Percentiles rank a stretch among this genome's conserved stretches.
phyloP scores from a whole-genome alignment of 2,888 invertebrate genomes.

The Asteroscopus sphinx region DNA sequence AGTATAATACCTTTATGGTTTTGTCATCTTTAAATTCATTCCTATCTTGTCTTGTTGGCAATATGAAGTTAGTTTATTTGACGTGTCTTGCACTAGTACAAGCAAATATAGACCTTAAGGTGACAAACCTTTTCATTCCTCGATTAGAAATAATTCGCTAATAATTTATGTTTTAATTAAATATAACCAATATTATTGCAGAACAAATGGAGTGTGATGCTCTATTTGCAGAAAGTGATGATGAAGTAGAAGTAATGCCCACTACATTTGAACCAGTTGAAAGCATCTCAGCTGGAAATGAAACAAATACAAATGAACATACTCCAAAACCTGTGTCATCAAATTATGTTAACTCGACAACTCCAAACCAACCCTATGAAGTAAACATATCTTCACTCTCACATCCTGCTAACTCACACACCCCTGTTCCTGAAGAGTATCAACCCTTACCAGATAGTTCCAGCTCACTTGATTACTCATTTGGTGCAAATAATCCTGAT shows the following conservation, averaged over 20 bases:
- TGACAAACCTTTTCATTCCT: too few species aligned
- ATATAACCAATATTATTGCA: conserved; percentile 65
- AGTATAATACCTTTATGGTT: too few species aligned
- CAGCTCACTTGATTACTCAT: conserved; percentile 77
- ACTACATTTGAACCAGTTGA: conserved; percentile 61
- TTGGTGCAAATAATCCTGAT: conserved; percentile 68
- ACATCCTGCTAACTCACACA: conserved; percentile 77
- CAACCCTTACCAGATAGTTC: conserved; percentile 86
- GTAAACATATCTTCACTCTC: conserved; percentile 71
- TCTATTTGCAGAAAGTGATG: conserved; percentile 91
- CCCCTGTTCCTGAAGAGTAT: conserved; percentile 86
- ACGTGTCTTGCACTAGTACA: too few species aligned
- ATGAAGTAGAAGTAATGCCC: conserved; percentile 88
- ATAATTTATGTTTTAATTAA: too few species aligned
- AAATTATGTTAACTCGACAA: conserved; percentile 79
- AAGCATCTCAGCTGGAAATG: conserved; percentile 50
- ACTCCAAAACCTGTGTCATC: conserved; percentile 75
- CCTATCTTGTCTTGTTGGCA: too few species aligned
- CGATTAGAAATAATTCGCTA: too few species aligned
- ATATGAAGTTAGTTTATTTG: too few species aligned
- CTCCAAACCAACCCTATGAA: conserved; percentile 75
- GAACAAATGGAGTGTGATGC: conserved; percentile 92
- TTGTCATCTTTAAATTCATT: too few species aligned
- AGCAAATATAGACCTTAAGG: too few species aligned
- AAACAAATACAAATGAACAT: conserved; percentile 61